Evolutionary conservation across 1,140 invertebrate species (phyloP), one percentile per base, ranked within the genome.

Genomic region (Eciton burchellii): DNA sequence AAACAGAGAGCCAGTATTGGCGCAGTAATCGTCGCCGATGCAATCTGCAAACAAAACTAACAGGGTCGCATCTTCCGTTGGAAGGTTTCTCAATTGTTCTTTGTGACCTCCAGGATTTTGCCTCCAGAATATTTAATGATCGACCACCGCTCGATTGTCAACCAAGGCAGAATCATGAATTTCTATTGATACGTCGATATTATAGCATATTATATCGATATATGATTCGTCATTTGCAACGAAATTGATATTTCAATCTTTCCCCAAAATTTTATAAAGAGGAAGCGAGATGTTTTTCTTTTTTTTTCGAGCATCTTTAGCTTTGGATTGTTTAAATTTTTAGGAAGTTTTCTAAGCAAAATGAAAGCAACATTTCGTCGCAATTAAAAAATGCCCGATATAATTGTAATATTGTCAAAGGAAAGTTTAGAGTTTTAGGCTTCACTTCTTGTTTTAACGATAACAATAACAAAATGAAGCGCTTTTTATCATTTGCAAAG

Each of bases 41-140:
- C 8, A 57, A 72, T 72, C 29, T 19, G 19, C 52, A 72, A 72
- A 72, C 49, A 72, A 72, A 66, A 65, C 21, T 59, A 24, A 45
- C 41, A 12, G 59, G 72, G 6, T 11, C 26, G 8, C 29, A 19
- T 60, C 47, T 65, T 65, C 60, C 26, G 41, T 76, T 16, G 43
- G 43, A 29, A 26, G 24, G 65, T 76, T 52, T 65, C 52, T 56
- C 24, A 52, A 76, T 76, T 43, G 16, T 35, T 43, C 41, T 29
- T 14, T 14, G 1, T 14, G 29, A 24, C 41, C 3, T 59, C n/a
- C n/a, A n/a, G n/a, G n/a, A 16, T 57, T 1, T 9, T 29, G 26
- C n/a, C 60, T 52, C 6, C n/a, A 16, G 73, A 76, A 76, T 76
- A 65, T 65, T 76, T 76, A 76, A 47, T 5, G 4, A 49, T 52